Percentiles rank a stretch among this genome's conserved stretches.
phyloP scores from a whole-genome alignment of 2,797 vertebrate genomes.

The Sternarchorhynchus goeldii region DNA sequence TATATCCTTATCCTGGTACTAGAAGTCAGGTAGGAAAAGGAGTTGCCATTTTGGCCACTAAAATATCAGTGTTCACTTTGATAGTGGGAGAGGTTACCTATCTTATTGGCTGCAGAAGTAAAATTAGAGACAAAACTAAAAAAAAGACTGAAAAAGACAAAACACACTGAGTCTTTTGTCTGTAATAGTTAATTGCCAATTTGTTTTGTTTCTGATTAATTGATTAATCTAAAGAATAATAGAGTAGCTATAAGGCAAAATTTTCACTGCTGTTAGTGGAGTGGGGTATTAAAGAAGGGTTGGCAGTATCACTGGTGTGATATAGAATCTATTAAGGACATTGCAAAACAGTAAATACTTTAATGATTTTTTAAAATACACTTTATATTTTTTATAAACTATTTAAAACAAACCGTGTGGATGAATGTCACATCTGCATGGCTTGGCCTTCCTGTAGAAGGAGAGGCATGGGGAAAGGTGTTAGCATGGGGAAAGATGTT shows the following conservation, averaged over 20 bases:
- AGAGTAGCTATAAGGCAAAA: background rate
- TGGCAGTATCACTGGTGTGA: no score
- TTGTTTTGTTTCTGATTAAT: background rate
- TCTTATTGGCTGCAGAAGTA: background rate
- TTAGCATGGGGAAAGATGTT: slow-evolving; percentile 9
- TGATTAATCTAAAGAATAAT: background rate
- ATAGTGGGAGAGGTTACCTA: no score
- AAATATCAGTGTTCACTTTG: background rate
- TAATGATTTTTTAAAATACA: no score
- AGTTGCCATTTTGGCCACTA: background rate
- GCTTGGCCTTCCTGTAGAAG: background rate
- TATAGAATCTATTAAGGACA: no score
- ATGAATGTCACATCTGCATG: background rate
- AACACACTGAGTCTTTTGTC: no score
- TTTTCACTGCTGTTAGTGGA: background rate
- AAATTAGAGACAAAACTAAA: background rate
- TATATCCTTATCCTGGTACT: no score
- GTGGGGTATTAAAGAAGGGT: no score
- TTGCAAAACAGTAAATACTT: no score
- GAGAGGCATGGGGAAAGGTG: background rate
- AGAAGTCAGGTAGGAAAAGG: no score
- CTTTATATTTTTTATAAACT: no score
- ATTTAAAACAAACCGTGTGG: no score
- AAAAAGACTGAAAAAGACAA: background rate
- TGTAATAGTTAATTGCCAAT: no score